These are phyloP conservation scores for Onychomys arenicola DNA, from an alignment of 2,797 vertebrate genomes.

Conservation along the genomic window DNA sequence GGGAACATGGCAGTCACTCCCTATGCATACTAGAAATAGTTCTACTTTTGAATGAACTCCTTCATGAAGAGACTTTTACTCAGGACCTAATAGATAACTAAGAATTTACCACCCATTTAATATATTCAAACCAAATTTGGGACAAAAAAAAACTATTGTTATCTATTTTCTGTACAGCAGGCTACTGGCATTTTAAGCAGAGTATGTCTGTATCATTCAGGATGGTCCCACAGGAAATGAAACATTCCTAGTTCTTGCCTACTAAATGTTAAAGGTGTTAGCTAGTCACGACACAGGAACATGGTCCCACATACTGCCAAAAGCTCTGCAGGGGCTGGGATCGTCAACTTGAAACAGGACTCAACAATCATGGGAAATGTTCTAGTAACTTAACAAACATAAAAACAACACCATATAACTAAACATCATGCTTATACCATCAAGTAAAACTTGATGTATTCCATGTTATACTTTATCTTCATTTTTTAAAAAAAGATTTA, in stretches of 20 bases:
- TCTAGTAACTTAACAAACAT: neutral
- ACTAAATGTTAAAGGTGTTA: conserved; percentile 13
- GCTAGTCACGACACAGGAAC: neutral
- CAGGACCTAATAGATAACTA: conserved; percentile 4
- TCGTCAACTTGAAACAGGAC: neutral
- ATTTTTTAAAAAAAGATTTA: neutral
- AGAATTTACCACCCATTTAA: conserved; percentile 7
- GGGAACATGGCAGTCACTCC: neutral
- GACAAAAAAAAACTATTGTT: neutral
- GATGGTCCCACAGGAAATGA: neutral
- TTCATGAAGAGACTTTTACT: conserved; percentile 41
- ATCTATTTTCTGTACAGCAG: neutral
- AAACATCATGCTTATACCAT: neutral
- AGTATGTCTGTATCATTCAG: neutral
- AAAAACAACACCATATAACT: neutral
- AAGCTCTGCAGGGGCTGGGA: neutral
- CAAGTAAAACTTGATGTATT: neutral
- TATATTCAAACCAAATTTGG: conserved; percentile 16
- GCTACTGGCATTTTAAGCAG: neutral
- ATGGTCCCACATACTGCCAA: neutral
- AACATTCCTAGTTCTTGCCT: neutral
- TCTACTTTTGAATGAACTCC: conserved; percentile 2
- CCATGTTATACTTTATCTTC: neutral
- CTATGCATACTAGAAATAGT: neutral
- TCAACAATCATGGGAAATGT: neutral